phyloP scores from a whole-genome alignment of 2,113 vertebrate genomes.

The Oncorhynchus tshawytscha region DNA sequence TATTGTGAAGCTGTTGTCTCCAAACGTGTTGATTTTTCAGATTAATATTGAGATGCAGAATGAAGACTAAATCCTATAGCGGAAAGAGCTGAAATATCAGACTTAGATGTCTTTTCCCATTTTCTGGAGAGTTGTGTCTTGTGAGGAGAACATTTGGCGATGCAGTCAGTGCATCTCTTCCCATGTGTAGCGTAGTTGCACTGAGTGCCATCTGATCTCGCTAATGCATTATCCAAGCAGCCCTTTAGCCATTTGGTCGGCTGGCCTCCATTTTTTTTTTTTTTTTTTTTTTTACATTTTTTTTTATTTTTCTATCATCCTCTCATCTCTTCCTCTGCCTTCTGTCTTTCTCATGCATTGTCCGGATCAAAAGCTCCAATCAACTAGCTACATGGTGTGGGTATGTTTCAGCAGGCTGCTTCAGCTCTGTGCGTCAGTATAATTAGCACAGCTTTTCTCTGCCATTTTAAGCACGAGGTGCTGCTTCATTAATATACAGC shows the following conservation, averaged over 20 bases:
- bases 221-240: conserved; percentile 75
- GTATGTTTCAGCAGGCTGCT: conserved; percentile 16
- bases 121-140: conserved; percentile 20
- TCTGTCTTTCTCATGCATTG: conserved; percentile 23
- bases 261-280: conserved; percentile 48
- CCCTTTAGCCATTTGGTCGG: conserved; percentile 70
- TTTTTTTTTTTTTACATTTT: conserved; percentile 41
- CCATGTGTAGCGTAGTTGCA: conserved; percentile 58
- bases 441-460: conserved; percentile 16
- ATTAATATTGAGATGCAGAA: neutral
- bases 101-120: conserved; percentile 18
- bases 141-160: conserved; percentile 52
- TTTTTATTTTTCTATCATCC: conserved; percentile 48
- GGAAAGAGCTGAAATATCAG: neutral
- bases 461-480: conserved; percentile 13
- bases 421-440: conserved; percentile 12
- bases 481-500: neutral
- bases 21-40: neutral
- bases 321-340: conserved; percentile 31
- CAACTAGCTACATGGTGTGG: conserved; percentile 23
- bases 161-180: conserved; percentile 54
- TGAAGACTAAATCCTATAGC: neutral
- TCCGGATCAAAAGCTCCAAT: conserved; percentile 55
- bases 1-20: neutral
- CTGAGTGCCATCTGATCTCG: conserved; percentile 65